These are phyloP conservation scores for Drosophila kurseongensis DNA, from an alignment of 1,140 invertebrate species.

Conservation along the genomic window DNA sequence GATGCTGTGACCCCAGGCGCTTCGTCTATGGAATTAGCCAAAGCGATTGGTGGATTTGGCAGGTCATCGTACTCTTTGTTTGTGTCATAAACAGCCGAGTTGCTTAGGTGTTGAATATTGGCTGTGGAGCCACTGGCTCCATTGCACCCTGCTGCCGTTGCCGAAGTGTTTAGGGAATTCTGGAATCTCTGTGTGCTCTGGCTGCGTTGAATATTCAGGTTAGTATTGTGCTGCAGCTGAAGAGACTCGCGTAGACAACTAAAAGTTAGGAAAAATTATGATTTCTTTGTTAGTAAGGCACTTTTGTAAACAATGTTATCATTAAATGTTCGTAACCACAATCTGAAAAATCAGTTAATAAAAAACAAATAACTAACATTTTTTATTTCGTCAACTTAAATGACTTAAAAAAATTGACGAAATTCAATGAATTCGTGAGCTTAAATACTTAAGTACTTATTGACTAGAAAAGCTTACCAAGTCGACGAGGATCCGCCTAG, in stretches of 20 bases:
- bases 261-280: neutral
- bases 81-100: slow-evolving; percentile 65
- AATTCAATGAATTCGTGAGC: too few species aligned
- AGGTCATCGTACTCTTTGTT: slow-evolving; percentile 79
- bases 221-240: slow-evolving; percentile 83
- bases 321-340: too few species aligned
- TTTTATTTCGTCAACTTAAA: too few species aligned
- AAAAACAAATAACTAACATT: too few species aligned
- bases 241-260: slow-evolving; percentile 83
- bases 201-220: slow-evolving; percentile 83
- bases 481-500: slow-evolving; percentile 71
- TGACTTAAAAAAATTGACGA: too few species aligned
- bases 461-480: slow-evolving; percentile 51
- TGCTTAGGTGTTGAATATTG: slow-evolving; percentile 43
- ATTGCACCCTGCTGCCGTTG: slow-evolving; percentile 32
- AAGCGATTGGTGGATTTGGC: slow-evolving; percentile 40
- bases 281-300: neutral
- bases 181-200: slow-evolving; percentile 84
- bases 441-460: neutral
- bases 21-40: slow-evolving; percentile 32
- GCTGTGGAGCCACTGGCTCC: slow-evolving; percentile 34
- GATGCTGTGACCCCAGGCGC: neutral
- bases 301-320: too few species aligned
- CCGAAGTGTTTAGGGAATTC: slow-evolving; percentile 63
- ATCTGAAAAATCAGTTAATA: too few species aligned